Evolutionary conservation across 2,797 vertebrate genomes (phyloP), one percentile per base, ranked within the genome.

Genomic region (Xenopus petersii): DNA sequence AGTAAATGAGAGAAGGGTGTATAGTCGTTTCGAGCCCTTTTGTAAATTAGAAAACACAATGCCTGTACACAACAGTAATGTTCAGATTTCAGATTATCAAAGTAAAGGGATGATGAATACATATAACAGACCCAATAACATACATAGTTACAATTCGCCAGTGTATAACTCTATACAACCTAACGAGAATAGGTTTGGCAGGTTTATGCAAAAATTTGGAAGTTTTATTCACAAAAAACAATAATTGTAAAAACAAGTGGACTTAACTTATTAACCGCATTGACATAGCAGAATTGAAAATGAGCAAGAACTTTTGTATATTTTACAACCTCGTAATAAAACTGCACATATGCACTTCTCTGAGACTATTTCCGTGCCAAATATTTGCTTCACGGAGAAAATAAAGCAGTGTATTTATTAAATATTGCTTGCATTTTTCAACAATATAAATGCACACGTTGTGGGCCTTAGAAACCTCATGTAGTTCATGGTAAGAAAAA

Each of bases 191-290:
- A 98, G 93, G 81, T 84, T 99, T 67, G 94, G 92, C 72, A 95
- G 93, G 75, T 95, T 99, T 83, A 91, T 99, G 89, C 96, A 98
- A 12, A 93, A 92, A 81, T 93, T 93, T 86, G 97, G 96, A 64
- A 94, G 91, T 81, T 89, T 99, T 8, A 90, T 97, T 71, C 83
- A 94, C 80, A 99, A 98, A 88, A 91, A 86, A 78, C 77, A 98
- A 89, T 89, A 94, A 91, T 9, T 60, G 21, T 60, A 60, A 26
- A 60, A 60, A 60, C 12, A 60, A 51, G 5, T 16, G 54, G 54
- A 56, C 16, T 56, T 56, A 17, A 15, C 7, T 16, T 56, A 51
- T 42, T 1, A 51, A 51, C 49, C 9, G 12, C 49, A 51, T 42
- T 42, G 36, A 9, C 5, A 42, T 4, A 51, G 49, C 2, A 51